A percentile compares a stretch with the other conserved stretches of the same genome.
Conservation (phyloP, 2,797 vertebrate species). For the Pipistrellus nathusii region DNA sequence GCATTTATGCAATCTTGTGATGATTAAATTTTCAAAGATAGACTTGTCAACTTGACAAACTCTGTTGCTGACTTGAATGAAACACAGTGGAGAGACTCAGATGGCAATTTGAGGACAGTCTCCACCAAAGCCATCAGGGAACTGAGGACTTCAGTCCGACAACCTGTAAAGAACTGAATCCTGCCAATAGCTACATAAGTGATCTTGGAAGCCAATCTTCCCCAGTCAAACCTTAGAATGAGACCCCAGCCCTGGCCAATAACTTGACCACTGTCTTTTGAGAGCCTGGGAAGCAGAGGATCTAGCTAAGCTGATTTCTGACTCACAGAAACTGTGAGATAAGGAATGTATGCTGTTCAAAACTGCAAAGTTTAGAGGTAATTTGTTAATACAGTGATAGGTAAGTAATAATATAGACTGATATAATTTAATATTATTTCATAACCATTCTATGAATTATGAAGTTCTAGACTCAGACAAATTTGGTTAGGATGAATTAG, state of each 20-base stretch:
- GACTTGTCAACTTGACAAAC: conserved; percentile 4
- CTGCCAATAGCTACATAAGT: neutral
- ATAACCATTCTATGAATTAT: neutral
- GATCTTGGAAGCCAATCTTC: neutral
- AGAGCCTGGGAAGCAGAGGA: neutral
- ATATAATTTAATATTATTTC: neutral
- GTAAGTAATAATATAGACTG: neutral
- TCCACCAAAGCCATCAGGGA: neutral
- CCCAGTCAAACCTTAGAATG: neutral
- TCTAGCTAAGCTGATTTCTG: neutral
- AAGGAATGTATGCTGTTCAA: neutral
- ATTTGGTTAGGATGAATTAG: neutral
- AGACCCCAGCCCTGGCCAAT: neutral
- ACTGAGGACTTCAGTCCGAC: neutral
- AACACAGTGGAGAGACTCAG: too few species aligned
- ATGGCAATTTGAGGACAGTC: neutral
- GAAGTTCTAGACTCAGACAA: conserved; percentile 4
- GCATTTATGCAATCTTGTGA: neutral
- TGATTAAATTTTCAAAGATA: neutral
- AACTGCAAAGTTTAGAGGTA: neutral
- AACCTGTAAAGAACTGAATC: neutral
- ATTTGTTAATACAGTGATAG: neutral
- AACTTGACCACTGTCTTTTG: neutral
- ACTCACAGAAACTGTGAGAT: neutral
- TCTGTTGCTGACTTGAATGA: too few species aligned